A percentile compares a stretch with the other conserved stretches of the same genome.
Evolutionary conservation across 2,888 invertebrate genomes (phyloP).

Genomic region (Tetrapedia diversipes): DNA sequence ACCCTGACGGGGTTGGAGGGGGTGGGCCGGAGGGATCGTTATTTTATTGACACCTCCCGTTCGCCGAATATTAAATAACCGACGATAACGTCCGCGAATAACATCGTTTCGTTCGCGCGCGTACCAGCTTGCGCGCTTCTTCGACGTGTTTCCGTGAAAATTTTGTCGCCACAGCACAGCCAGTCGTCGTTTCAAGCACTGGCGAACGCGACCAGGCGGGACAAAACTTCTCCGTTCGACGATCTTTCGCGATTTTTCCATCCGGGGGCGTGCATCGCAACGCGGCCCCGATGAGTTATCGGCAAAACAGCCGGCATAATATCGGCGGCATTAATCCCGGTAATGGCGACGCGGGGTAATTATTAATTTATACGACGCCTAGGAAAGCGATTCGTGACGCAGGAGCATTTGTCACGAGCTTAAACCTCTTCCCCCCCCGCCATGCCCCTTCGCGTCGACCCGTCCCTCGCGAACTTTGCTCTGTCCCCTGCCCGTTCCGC

Average conservation of each 20-base stretch:
- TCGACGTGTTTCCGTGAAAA: not conserved
- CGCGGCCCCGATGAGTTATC: slow-evolving; percentile 69
- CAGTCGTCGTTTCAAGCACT: too few species aligned
- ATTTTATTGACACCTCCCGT: slow-evolving; percentile 75
- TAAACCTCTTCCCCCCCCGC: slow-evolving; percentile 33
- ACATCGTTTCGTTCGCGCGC: not conserved
- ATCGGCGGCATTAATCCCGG: slow-evolving; percentile 76
- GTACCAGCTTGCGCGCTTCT: not conserved
- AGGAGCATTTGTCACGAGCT: slow-evolving; percentile 71
- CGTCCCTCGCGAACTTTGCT: slow-evolving; percentile 14
- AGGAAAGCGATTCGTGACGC: slow-evolving; percentile 75
- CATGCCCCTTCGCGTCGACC: not conserved
- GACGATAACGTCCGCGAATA: slow-evolving; percentile 26
- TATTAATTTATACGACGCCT: slow-evolving; percentile 77
- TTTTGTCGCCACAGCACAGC: too few species aligned
- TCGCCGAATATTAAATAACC: slow-evolving; percentile 67
- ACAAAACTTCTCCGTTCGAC: slow-evolving; percentile 58
- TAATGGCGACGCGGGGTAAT: slow-evolving; percentile 75
- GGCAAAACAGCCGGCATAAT: slow-evolving; percentile 72
- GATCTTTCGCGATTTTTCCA: slow-evolving; percentile 56
- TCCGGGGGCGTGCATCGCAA: slow-evolving; percentile 63
- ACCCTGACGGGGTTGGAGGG: slow-evolving; percentile 69
- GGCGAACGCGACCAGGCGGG: not conserved
- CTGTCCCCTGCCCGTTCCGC: slow-evolving; percentile 5
- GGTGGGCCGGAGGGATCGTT: too few species aligned